These are phyloP conservation scores for Steinernema carpocapsae DNA, from an alignment of 2,888 invertebrate species.

Conservation along the genomic window DNA sequence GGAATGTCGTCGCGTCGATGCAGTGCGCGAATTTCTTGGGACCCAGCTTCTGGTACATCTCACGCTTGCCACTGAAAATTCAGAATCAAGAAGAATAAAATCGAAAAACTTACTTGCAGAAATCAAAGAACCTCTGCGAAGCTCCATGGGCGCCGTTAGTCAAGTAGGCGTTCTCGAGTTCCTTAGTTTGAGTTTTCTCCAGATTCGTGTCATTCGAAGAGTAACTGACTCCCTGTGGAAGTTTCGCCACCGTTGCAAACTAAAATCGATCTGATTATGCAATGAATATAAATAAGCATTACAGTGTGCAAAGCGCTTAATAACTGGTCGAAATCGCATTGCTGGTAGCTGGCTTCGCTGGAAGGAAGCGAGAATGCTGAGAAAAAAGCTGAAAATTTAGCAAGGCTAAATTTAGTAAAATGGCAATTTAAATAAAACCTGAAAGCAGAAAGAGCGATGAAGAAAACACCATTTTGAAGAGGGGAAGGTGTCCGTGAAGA, in stretches of 20 bases:
- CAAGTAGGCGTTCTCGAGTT: background rate
- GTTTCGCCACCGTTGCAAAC: background rate
- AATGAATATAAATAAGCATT: background rate
- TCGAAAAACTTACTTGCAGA: background rate
- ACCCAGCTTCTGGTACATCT: background rate
- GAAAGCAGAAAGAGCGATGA: background rate
- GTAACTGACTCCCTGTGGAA: background rate
- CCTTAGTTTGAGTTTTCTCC: background rate
- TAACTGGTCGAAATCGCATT: background rate
- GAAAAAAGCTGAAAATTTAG: background rate
- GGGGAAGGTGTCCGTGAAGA: background rate
- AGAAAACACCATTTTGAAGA: background rate
- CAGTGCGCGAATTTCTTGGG: background rate
- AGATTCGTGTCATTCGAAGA: background rate
- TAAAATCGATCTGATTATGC: background rate
- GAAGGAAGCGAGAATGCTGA: background rate
- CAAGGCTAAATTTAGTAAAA: background rate
- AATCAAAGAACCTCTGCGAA: background rate
- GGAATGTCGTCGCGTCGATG: slow-evolving; percentile 18
- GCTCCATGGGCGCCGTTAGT: background rate
- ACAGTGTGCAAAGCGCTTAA: background rate
- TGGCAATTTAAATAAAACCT: background rate
- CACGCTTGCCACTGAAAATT: background rate
- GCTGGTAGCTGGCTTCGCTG: background rate
- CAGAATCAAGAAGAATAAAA: background rate